phyloP scores from a whole-genome alignment of 2,888 invertebrate species.

The Pegoplata infirma region DNA sequence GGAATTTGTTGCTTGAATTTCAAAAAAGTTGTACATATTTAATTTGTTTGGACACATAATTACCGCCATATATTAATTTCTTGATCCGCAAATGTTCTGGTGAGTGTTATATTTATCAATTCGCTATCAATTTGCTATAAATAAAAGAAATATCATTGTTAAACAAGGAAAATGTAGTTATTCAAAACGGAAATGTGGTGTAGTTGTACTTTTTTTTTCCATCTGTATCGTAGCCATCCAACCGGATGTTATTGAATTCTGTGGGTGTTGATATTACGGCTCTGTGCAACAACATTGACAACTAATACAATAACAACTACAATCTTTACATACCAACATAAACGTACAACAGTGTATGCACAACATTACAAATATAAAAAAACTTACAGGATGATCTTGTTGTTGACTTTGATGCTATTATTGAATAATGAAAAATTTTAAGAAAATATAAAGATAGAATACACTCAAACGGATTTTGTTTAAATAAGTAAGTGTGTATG shows the following conservation, averaged over 20 bases:
- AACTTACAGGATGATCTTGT: conserved; percentile 29
- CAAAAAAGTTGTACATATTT: too few relatives aligned
- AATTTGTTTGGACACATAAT: too few relatives aligned
- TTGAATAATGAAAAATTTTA: conserved; percentile 7
- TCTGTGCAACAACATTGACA: background rate
- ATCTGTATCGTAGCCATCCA: conserved; percentile 30
- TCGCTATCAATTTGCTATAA: too few relatives aligned
- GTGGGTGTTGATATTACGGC: conserved; percentile 30
- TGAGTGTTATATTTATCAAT: too few relatives aligned
- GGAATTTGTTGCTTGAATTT: too few relatives aligned
- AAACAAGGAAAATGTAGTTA: conserved; percentile 34
- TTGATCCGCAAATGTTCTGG: too few relatives aligned
- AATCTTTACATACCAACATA: too few relatives aligned
- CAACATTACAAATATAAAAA: background rate
- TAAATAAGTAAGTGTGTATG: too few relatives aligned
- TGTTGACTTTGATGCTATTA: conserved; percentile 40
- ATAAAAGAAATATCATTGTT: conserved; percentile 26
- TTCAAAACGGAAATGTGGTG: conserved; percentile 45
- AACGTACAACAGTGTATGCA: too few relatives aligned
- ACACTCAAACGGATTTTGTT: too few relatives aligned
- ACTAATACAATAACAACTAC: background rate
- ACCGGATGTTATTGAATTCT: conserved; percentile 50
- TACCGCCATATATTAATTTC: too few relatives aligned
- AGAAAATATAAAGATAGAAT: background rate
- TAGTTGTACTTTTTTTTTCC: conserved; percentile 28